Evolutionary conservation across 2,797 vertebrate genomes (phyloP), one percentile per base, ranked within the genome.

Genomic region (Threskiornis aethiopicus): DNA sequence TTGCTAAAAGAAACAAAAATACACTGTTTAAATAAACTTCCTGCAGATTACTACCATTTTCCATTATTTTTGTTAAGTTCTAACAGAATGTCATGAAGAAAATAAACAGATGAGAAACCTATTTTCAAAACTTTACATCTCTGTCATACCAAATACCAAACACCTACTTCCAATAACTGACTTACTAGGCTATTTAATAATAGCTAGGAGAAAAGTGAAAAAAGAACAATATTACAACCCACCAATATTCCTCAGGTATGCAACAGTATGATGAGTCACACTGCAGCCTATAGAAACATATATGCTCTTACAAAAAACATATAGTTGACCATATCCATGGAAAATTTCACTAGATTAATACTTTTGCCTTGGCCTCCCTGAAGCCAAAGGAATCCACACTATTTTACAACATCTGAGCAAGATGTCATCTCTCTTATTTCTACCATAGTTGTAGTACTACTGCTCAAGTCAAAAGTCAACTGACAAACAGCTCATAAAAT

Each of bases 291-390:
- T 1, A 41, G 51, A 77, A 93, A 66, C 7, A 29, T 4, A 1
- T 0, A 14, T 6, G 3, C 11, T 73, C 33, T 54, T 46, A 51
- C 1, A 51, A 84, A 76, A 72, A 33, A 0, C 16, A 62, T 7
- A 31, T 2, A 46, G 16, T 26, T 66, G 33, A 83, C 11, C 21
- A 35, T 5, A 87, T 4, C 33, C 29, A 71, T 7, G 5, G 31
- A 59, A 33, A 62, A 61, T 37, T 46, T 59, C 3, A 85, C 71
- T 44, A 77, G 5, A 54, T 17, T 26, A 78, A 18, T 37, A 54
- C 4, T 52, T 76, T 37, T 70, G 57, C 21, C 51, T 61, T 61
- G 41, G 13, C 20, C 11, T 44, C 5, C 11, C 11, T 59, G 26
- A 62, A 37, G 3, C 9, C 44, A 83, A 72, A 93, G 33, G 19